A percentile compares a stretch with the other conserved stretches of the same genome.
These are phyloP conservation scores for Struthidea cinerea DNA, from an alignment of 2,113 vertebrate species.

Conservation along the genomic window DNA sequence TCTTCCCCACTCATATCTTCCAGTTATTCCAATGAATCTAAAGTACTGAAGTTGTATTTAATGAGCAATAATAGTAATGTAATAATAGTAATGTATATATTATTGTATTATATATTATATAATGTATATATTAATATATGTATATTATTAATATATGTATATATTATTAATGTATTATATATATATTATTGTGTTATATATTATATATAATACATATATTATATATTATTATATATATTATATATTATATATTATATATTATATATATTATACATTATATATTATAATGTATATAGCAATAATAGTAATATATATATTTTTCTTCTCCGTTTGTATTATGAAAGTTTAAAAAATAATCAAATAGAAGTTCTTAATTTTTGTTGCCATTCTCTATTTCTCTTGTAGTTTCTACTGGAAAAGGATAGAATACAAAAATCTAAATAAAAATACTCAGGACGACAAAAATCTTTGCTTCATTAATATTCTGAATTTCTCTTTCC, in stretches of 20 bases:
- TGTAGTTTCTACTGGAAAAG: neutral
- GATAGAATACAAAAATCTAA: neutral
- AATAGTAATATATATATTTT: neutral
- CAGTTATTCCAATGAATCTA: neutral
- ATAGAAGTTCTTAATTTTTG: neutral
- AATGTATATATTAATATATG: no score
- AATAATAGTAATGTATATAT: no score
- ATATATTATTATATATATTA: no score
- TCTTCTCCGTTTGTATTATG: neutral
- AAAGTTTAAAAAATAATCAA: neutral
- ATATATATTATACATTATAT: no score
- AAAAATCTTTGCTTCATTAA: slow-evolving; percentile 41
- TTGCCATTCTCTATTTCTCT: neutral
- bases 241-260: no score
- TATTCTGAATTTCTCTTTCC: slow-evolving; percentile 48
- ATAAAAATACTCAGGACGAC: neutral
- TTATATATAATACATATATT: no score
- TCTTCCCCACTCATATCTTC: neutral
- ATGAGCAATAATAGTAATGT: neutral
- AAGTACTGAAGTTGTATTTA: neutral
- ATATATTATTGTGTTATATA: no score
- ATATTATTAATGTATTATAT: no score
- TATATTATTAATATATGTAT: no score
- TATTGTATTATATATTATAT: no score
- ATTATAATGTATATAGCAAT: no score